Conservation (phyloP, 2,797 vertebrate species). For the Scomberomorus guttatus region DNA sequence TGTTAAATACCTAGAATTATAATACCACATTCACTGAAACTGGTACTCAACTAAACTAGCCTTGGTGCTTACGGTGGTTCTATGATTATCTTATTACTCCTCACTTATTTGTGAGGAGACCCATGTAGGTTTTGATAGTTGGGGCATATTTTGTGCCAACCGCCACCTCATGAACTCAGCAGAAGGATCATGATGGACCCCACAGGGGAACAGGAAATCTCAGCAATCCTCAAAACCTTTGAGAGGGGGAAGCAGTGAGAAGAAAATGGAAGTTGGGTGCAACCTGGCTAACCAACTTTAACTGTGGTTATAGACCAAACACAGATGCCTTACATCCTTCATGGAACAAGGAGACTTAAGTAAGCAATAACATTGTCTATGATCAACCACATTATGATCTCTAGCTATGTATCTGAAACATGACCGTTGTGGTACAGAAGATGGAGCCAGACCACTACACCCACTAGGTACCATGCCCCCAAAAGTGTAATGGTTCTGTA, state of each 20-base stretch:
- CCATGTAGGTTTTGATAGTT: neutral
- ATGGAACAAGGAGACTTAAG: slow-evolving; percentile 26
- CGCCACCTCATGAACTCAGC: slow-evolving; percentile 6
- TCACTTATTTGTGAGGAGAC: neutral
- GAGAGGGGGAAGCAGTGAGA: neutral
- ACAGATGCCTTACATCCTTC: slow-evolving; percentile 32
- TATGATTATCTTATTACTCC: slow-evolving; percentile 3
- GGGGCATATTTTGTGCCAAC: neutral
- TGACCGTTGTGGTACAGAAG: slow-evolving; percentile 6
- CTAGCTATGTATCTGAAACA: slow-evolving; percentile 42
- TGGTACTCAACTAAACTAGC: neutral
- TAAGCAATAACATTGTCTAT: slow-evolving; percentile 38
- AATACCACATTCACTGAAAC: neutral
- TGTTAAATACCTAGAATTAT: neutral
- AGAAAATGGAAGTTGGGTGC: slow-evolving; percentile 5
- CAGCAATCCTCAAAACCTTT: slow-evolving; percentile 9
- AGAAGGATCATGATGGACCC: slow-evolving; percentile 3
- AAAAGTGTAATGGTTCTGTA: slow-evolving; percentile 20
- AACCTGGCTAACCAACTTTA: slow-evolving; percentile 5
- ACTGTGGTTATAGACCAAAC: slow-evolving; percentile 8
- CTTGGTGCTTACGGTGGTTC: neutral
- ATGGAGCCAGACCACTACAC: slow-evolving; percentile 30
- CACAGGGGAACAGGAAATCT: slow-evolving; percentile 22
- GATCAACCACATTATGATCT: slow-evolving; percentile 30
- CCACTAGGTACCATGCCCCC: slow-evolving; percentile 8